phyloP scores from a whole-genome alignment of 2,888 invertebrate genomes.

The Calephelis perditalis region DNA sequence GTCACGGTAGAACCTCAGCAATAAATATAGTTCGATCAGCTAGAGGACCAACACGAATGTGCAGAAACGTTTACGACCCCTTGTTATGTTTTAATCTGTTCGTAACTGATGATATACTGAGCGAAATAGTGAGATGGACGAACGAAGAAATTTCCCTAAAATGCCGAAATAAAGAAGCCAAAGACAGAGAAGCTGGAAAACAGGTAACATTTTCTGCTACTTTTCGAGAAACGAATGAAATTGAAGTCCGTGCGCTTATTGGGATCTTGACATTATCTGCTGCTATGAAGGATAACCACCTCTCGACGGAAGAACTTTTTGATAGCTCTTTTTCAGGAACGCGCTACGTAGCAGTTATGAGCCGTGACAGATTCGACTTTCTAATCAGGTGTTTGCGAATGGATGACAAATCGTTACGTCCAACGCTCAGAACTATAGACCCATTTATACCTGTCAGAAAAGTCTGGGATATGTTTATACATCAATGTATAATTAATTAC shows the following conservation, averaged over 20 bases:
- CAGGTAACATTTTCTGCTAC: too few relatives aligned
- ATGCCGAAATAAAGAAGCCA: conserved; percentile 11
- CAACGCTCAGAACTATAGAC: too few relatives aligned
- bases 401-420: too few relatives aligned
- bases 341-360: conserved; percentile 13
- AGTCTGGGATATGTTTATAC: too few relatives aligned
- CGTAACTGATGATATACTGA: conserved; percentile 16
- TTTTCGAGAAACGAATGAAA: too few relatives aligned
- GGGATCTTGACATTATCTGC: conserved; percentile 12
- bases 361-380: too few relatives aligned
- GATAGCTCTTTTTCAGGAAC: conserved; percentile 18
- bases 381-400: too few relatives aligned
- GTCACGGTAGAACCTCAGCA: conserved; percentile 6
- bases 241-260: conserved; percentile 15
- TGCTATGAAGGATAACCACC: conserved; percentile 15
- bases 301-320: conserved; percentile 20
- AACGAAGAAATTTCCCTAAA: conserved; percentile 17
- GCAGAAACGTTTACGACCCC: conserved; percentile 8
- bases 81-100: conserved; percentile 13
- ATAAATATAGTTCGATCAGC: conserved; percentile 6
- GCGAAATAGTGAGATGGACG: conserved; percentile 20
- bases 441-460: too few relatives aligned
- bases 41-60: conserved; percentile 15
- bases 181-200: conserved; percentile 15
- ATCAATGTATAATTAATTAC: too few relatives aligned